Evolutionary conservation across 2,113 vertebrate genomes (phyloP), one percentile per base, ranked within the genome.

Genomic region (Mobula birostris): DNA sequence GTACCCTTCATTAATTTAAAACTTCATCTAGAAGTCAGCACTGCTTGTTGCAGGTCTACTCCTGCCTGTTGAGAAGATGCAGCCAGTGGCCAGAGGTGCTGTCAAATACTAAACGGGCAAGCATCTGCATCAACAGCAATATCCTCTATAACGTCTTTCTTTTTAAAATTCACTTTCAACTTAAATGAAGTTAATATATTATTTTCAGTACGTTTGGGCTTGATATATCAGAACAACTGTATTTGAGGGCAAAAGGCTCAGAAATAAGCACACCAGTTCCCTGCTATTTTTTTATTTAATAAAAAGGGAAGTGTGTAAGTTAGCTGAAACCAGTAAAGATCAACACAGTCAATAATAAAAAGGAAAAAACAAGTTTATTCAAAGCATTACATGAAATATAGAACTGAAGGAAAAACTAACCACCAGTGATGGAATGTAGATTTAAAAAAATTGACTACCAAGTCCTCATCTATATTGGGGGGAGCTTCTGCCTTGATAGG

Each of bases 401-500:
- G 91, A 93, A 72, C 72, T 74, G 91, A 76, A 93, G 91, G 63
- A 66, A 66, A 74, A 92, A 70, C 66, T 92, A 92, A 76, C 91
- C 7, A 70, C 70, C 70, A 29, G 70, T 93, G 91, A 93, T 93
- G 91, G 91, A 93, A 93, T 93, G 91, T 93, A 70, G 70, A 56
- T 93, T 93, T 74, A 93, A 93, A 93, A 76, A 93, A 93, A 74
- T 17, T 93, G 91, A 93, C 91, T 93, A 29, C 24, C 36, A 93
- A 93, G 90, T 93, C 90, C 68, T 93, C 90, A 93, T 93, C 90
- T 93, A 93, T 93, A 93, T 93, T 93, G 90, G 68, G 90, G 97
- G 21, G 98, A 98, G 66, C 97, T 97, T 96, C 98, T 96, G 96
- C 97, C 97, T 95, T 97, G 97, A 96, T 97, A 98, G 5, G 97